Evolutionary conservation across 1,140 invertebrate genomes (phyloP).

Genomic region (Drosophila saltans): DNA sequence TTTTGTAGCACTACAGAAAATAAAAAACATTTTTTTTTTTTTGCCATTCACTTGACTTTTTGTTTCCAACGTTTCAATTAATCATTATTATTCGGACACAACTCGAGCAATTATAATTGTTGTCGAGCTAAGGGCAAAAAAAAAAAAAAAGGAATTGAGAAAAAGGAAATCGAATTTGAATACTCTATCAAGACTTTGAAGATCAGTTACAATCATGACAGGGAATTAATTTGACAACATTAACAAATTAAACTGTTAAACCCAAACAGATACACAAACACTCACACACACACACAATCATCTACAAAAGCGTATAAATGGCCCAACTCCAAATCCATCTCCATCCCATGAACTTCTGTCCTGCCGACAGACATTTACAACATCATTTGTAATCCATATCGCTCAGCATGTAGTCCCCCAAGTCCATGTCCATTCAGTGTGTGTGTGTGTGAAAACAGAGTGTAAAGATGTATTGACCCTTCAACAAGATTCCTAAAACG

Average conservation of each 20-base stretch:
- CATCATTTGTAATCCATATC: constrained; percentile 83
- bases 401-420: constrained; percentile 76
- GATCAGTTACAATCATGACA: constrained; percentile 52
- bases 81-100: constrained; percentile 64
- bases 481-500: constrained; percentile 47
- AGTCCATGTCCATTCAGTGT: constrained; percentile 23
- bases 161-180: not conserved
- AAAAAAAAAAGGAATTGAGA: not conserved
- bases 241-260: constrained; percentile 83
- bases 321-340: constrained; percentile 27
- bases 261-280: constrained; percentile 30
- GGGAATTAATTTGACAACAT: constrained; percentile 82
- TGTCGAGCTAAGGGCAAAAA: not conserved
- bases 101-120: constrained; percentile 41
- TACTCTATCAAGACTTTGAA: constrained; percentile 26
- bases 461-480: constrained; percentile 79
- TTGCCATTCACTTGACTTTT: constrained; percentile 58
- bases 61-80: constrained; percentile 56
- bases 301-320: constrained; percentile 29
- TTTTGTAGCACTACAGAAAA: constrained; percentile 34
- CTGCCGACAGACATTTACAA: constrained; percentile 68
- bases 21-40: constrained; percentile 38
- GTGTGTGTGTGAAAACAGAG: constrained; percentile 26
- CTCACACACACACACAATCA: constrained; percentile 28
- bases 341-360: constrained; percentile 13